Evolutionary conservation across 2,797 vertebrate genomes (phyloP).

Genomic region (Catamblyrhynchus diadema): DNA sequence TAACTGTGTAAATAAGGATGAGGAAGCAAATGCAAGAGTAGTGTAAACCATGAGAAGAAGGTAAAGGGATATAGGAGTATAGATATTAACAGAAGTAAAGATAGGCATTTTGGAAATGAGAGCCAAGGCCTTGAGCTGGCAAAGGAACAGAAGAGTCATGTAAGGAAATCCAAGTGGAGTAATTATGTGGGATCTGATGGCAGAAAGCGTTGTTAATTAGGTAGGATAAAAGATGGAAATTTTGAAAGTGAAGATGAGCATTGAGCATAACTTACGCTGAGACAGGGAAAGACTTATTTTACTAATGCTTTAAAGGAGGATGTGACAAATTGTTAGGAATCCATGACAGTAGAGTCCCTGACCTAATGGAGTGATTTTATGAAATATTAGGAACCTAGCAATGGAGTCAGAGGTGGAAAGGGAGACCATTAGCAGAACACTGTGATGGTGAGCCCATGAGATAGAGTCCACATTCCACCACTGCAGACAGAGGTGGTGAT

Average conservation of each 20-base stretch:
- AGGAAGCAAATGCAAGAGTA: conserved; percentile 10
- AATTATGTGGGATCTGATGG: conserved; percentile 48
- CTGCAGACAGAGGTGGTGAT: too few species aligned
- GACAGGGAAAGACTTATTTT: neutral
- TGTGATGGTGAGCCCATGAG: neutral
- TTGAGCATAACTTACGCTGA: neutral
- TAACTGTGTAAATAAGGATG: neutral
- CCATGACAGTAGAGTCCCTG: neutral
- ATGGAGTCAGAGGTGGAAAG: neutral
- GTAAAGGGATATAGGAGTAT: neutral
- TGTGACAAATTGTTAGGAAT: neutral
- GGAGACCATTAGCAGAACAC: neutral
- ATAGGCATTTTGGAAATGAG: conserved; percentile 19
- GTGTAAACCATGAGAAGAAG: neutral
- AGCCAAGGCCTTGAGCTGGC: conserved; percentile 23
- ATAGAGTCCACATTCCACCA: neutral
- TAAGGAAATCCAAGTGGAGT: conserved; percentile 19
- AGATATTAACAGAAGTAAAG: conserved; percentile 9
- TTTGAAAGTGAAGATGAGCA: neutral
- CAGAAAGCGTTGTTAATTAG: conserved; percentile 38
- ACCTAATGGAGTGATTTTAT: neutral
- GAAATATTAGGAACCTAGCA: neutral
- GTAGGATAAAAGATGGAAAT: neutral
- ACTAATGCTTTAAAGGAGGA: neutral
- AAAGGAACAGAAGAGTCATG: neutral